These are phyloP conservation scores for Ferrisia virgata DNA, from an alignment of 2,888 invertebrate species.

Conservation along the genomic window DNA sequence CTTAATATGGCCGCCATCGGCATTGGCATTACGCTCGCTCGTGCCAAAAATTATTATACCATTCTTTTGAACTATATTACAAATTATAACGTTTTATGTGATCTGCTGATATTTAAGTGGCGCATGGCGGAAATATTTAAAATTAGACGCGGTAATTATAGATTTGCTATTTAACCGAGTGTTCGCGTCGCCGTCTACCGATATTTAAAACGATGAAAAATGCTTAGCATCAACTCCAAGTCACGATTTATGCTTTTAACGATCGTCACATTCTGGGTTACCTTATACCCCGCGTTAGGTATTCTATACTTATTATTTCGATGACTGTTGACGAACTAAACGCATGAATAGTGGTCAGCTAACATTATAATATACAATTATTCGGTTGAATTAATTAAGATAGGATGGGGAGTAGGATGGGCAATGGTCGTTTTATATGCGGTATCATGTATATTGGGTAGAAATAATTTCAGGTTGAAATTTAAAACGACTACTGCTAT, in stretches of 20 bases:
- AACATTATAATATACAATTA: too few species aligned
- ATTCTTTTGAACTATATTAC: constrained; percentile 3
- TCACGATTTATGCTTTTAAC: neutral
- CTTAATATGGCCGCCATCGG: neutral
- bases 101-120: neutral
- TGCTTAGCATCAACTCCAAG: neutral
- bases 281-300: neutral
- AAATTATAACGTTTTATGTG: constrained; percentile 5
- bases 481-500: too few species aligned
- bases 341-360: too few species aligned
- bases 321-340: neutral
- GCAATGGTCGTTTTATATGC: too few species aligned
- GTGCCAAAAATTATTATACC: constrained; percentile 1
- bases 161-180: constrained; percentile 1
- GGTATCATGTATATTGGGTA: too few species aligned
- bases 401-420: too few species aligned
- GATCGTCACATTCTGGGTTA: neutral
- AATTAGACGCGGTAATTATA: constrained; percentile 28
- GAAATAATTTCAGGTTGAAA: too few species aligned
- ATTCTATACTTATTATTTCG: neutral
- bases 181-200: too few species aligned
- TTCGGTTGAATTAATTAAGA: too few species aligned
- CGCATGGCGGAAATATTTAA: constrained; percentile 26
- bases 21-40: neutral
- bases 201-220: constrained; percentile 3